Base-by-base conservation (phyloP, 1,140 invertebrate species). In the Acyrthosiphon pisum region DNA sequence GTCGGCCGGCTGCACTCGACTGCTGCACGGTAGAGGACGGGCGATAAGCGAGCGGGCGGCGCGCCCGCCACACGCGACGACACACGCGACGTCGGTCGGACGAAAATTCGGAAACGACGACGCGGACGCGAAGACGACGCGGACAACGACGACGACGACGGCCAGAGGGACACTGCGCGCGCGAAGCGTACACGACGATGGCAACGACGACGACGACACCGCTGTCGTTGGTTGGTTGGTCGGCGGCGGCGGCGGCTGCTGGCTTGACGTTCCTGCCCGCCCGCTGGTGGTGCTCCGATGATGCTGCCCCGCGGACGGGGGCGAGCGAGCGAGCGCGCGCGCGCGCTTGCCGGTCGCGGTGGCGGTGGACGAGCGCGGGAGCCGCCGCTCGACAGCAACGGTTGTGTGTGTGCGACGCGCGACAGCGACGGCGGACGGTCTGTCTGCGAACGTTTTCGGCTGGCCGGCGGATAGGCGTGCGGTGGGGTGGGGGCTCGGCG, bases 81-180 rank as follows among this genome's bases (percentile, higher is more conserved):
- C 83, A 22, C 20, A 37, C 35, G 41, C 41, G 84, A 44, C 44
- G 44, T n/a, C 84, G 86, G 44, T 30, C 30, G 30, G 44, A 44
- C 41, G 41, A 41, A 14, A 41, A 44, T 44, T 23, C 46, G 87
- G 30, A 4, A 2, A 37, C 46, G 46, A 22, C n/a, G 87, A 22
- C 87, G 87, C 20, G 18, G 50, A 50, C 50, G 3, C 87, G 48
- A 22, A 23, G 18, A 8, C 46, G 44, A 35, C 48, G 18, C n/a
- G n/a, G 35, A n/a, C 84, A 9, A 30, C 44, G 84, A 11, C 83
- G 84, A 18, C 84, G 87, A 35, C 87, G 87, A 18, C 88, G 88
- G 53, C 88, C 87, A 41, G 50, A 56, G 88, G 50, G 87, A 88
- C 87, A 88, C 87, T 88, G 87, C 87, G 87, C 50, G 87, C 35